Evolutionary conservation across 2,888 invertebrate genomes (phyloP), one percentile per base, ranked within the genome.

Genomic region (Ptychoptera albimana): DNA sequence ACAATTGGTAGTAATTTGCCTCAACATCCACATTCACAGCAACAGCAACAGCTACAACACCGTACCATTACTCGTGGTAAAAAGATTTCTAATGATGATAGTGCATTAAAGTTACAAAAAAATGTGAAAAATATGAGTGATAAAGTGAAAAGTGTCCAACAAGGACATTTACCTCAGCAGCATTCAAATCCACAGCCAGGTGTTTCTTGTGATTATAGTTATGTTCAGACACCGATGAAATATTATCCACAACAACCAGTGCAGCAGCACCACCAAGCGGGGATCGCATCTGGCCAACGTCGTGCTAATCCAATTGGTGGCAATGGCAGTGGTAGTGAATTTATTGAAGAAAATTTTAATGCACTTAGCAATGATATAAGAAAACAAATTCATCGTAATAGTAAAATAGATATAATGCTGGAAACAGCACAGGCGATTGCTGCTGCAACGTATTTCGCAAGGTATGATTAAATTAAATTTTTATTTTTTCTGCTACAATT

Each of bases 341-440:
- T 55, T 54, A 15, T 52, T 55, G 43, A 39, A 16, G 16, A 40
- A 16, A 42, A 42, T n/a, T n/a, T n/a, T n/a, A n/a, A n/a, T n/a
- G n/a, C n/a, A n/a, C n/a, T n/a, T n/a, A n/a, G n/a, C n/a, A n/a
- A n/a, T n/a, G n/a, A n/a, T 16, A 12, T 15, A 12, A 42, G 36
- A 29, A 39, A 16, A 8, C 35, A 34, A 14, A 13, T 38, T 23
- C 57, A 57, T 52, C 52, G 59, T 35, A 59, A 58, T 49, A 56
- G 57, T 45, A 57, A 60, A 52, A 60, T 59, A 48, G 58, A 60
- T 53, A 55, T 60, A 44, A 56, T 56, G 49, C 50, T 57, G 47
- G 58, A 60, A 50, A 60, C 59, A 41, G 58, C 59, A 2, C 58
- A 58, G 44, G 58, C 58, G 6, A 57, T 59, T 55, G 59, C 58